A percentile compares a stretch with the other conserved stretches of the same genome.
Evolutionary conservation across 2,113 vertebrate species (phyloP).

Genomic region (Dipodomys ordii): DNA sequence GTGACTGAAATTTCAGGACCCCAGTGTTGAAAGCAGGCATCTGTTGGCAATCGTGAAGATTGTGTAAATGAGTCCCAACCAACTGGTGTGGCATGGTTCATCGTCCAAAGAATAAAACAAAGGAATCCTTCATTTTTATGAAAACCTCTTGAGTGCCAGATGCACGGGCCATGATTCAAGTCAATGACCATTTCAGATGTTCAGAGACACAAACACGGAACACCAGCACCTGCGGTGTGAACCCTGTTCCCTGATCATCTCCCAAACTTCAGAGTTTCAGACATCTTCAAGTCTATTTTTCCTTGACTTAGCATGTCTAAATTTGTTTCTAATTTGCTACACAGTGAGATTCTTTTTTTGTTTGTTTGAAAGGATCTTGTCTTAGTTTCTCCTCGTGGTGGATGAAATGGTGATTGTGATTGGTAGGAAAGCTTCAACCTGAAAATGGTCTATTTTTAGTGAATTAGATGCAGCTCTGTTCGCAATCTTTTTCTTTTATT

Average conservation of each 20-base stretch:
- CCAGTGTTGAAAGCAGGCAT: too few species aligned
- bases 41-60: too few species aligned
- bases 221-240: not conserved
- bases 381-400: not conserved
- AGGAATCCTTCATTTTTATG: not conserved
- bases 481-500: not conserved
- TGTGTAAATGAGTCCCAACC: not conserved
- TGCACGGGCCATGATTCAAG: too few species aligned
- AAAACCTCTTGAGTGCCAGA: not conserved
- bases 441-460: not conserved
- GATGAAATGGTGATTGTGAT: not conserved
- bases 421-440: not conserved
- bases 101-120: not conserved
- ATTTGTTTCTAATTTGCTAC: not conserved
- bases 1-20: not conserved
- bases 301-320: not conserved
- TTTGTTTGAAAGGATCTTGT: not conserved
- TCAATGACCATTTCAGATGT: not conserved
- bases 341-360: too few species aligned
- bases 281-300: not conserved
- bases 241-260: not conserved
- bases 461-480: not conserved
- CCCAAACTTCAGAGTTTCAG: not conserved
- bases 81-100: too few species aligned
- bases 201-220: not conserved